phyloP scores from a whole-genome alignment of 2,797 vertebrate genomes.

The Catostomus latipinnis region DNA sequence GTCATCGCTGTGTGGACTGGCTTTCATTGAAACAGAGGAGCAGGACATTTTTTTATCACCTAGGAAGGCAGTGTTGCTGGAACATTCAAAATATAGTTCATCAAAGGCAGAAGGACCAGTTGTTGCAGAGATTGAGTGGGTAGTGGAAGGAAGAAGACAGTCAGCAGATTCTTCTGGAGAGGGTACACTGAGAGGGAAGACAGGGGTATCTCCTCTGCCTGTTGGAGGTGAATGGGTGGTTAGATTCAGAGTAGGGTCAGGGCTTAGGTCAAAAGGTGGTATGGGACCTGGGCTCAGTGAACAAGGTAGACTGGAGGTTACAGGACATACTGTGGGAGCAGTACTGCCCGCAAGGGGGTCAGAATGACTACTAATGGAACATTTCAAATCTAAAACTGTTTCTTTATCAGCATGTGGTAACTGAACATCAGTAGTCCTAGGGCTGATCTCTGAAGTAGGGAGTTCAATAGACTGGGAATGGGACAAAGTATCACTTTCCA shows the following conservation, averaged over 20 bases:
- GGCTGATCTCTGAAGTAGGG: slow-evolving; percentile 51
- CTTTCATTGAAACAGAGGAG: slow-evolving; percentile 63
- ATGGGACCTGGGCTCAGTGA: slow-evolving; percentile 76
- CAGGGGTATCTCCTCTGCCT: slow-evolving; percentile 67
- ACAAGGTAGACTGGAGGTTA: slow-evolving; percentile 66
- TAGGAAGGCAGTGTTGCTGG: slow-evolving; percentile 4
- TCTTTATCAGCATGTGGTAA: slow-evolving; percentile 53
- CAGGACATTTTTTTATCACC: slow-evolving; percentile 53
- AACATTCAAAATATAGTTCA: slow-evolving; percentile 23
- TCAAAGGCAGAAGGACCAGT: slow-evolving; percentile 2
- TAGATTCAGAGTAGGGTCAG: slow-evolving; percentile 73
- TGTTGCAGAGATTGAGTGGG: slow-evolving; percentile 37
- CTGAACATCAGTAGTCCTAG: slow-evolving; percentile 20
- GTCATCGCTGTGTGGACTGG: slow-evolving; percentile 56
- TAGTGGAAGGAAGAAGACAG: slow-evolving; percentile 28
- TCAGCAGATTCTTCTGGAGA: slow-evolving; percentile 40
- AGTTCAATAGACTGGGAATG: slow-evolving; percentile 63
- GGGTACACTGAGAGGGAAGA: slow-evolving; percentile 67
- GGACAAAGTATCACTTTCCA: slow-evolving; percentile 63
- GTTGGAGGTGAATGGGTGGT: slow-evolving; percentile 65
- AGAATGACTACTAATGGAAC: slow-evolving; percentile 38
- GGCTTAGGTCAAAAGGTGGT: slow-evolving; percentile 76
- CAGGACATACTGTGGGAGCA: slow-evolving; percentile 63
- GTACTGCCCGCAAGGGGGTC: slow-evolving; percentile 49
- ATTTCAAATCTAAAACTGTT: slow-evolving; percentile 56